phyloP scores from a whole-genome alignment of 2,113 vertebrate species.

The Prunella fulvescens region DNA sequence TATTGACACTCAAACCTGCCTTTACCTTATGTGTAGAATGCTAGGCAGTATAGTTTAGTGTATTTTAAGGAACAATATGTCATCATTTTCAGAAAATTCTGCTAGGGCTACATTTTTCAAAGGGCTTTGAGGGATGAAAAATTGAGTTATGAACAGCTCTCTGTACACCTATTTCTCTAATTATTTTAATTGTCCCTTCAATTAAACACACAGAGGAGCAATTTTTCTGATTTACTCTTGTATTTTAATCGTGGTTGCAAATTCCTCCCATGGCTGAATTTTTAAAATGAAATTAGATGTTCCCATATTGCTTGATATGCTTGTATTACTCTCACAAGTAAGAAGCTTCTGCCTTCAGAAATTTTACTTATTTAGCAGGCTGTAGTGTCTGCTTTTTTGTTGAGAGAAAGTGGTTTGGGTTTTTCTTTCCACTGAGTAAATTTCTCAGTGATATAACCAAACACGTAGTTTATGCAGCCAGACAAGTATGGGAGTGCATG shows the following conservation, averaged over 20 bases:
- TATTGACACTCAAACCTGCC: neutral
- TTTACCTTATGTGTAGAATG: neutral
- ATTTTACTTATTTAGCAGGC: neutral
- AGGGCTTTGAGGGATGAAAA: neutral
- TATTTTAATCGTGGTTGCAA: neutral
- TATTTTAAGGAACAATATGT: neutral
- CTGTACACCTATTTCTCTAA: neutral
- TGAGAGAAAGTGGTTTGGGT: neutral
- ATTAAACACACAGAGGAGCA: neutral
- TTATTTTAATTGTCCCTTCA: constrained; percentile 10
- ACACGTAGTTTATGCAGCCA: neutral
- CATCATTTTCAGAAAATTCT: neutral
- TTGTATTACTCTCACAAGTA: neutral
- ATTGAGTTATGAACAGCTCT: neutral
- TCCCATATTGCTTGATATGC: neutral
- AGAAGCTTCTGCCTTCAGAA: neutral
- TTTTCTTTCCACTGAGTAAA: neutral
- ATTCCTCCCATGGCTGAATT: neutral
- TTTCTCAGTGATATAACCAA: neutral
- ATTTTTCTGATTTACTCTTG: neutral
- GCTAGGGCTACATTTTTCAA: neutral
- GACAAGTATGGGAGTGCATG: neutral
- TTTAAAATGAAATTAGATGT: neutral
- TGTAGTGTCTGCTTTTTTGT: neutral
- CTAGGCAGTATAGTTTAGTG: neutral